Evolutionary conservation across 2,888 invertebrate species (phyloP).

Genomic region (Penaeus monodon): DNA sequence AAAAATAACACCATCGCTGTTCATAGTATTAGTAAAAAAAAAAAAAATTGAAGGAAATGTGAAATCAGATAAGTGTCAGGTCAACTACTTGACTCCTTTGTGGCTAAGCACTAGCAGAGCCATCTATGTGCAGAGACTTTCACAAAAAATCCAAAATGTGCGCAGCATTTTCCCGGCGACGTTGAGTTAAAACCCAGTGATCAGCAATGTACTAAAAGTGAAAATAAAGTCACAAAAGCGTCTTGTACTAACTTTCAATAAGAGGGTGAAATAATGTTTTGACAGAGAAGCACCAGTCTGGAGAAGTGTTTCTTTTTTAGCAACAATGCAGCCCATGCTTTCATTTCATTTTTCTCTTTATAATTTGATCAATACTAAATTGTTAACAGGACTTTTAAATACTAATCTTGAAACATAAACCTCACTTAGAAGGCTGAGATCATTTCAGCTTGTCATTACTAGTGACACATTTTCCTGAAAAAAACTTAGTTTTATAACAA

Average conservation of each 20-base stretch:
- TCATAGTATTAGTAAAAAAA: too few relatives aligned
- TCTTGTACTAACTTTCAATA: constrained; percentile 54
- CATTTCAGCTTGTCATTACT: background rate
- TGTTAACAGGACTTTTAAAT: background rate
- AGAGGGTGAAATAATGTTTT: constrained; percentile 21
- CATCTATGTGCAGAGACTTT: too few relatives aligned
- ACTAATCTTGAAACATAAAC: too few relatives aligned
- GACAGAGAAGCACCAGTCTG: constrained; percentile 41
- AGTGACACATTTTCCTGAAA: constrained; percentile 26
- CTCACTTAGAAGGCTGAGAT: background rate
- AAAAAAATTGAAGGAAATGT: too few relatives aligned
- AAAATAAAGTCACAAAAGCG: constrained; percentile 37
- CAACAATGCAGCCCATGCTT: background rate
- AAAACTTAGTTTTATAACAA: constrained; percentile 35
- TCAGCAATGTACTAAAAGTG: constrained; percentile 30
- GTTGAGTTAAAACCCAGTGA: background rate
- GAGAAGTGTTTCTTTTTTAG: constrained; percentile 35
- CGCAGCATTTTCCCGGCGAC: too few relatives aligned
- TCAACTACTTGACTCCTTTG: too few relatives aligned
- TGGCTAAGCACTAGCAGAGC: too few relatives aligned
- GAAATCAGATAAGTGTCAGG: too few relatives aligned
- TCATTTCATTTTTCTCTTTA: background rate
- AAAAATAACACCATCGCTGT: too few relatives aligned
- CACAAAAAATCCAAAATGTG: too few relatives aligned
- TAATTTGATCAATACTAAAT: background rate